phyloP scores from a whole-genome alignment of 2,888 invertebrate genomes.

The Chalcis sispes region DNA sequence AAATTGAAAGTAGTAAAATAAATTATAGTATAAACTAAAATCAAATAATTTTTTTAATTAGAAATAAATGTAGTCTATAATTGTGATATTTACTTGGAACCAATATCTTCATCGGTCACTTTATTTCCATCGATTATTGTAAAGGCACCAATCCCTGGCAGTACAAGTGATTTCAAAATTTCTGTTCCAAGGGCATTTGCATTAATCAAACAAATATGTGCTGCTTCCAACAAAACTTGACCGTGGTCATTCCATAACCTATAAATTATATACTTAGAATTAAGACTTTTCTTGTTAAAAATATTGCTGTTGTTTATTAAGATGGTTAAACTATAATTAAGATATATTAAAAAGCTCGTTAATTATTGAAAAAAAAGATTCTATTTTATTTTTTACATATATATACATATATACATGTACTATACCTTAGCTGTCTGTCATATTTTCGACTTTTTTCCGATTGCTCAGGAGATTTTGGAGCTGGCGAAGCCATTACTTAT shows the following conservation, averaged over 20 bases:
- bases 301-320: no score
- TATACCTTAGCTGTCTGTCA: slow-evolving; percentile 83
- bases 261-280: slow-evolving; percentile 54
- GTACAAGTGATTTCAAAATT: slow-evolving; percentile 93
- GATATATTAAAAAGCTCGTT: no score
- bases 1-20: slow-evolving; percentile 23
- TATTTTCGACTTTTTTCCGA: slow-evolving; percentile 87
- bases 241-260: slow-evolving; percentile 99
- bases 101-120: slow-evolving; percentile 93
- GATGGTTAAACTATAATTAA: no score
- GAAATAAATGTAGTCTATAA: slow-evolving; percentile 14
- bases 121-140: slow-evolving; percentile 94
- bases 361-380: no score
- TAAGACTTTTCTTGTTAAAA: no score
- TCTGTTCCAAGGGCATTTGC: slow-evolving; percentile 96
- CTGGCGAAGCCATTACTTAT: slow-evolving; percentile 81
- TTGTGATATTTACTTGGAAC: slow-evolving; percentile 85
- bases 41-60: slow-evolving; percentile 1
- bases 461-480: slow-evolving; percentile 85
- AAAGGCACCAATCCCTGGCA: slow-evolving; percentile 95
- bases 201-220: slow-evolving; percentile 95
- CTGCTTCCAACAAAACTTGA: slow-evolving; percentile 90
- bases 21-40: slow-evolving; percentile 21
- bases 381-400: no score
- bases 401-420: slow-evolving; percentile 9